A percentile compares a stretch with the other conserved stretches of the same genome.
These are phyloP conservation scores for Tiaroga cobitis DNA, from an alignment of 2,797 vertebrate genomes.

Conservation along the genomic window DNA sequence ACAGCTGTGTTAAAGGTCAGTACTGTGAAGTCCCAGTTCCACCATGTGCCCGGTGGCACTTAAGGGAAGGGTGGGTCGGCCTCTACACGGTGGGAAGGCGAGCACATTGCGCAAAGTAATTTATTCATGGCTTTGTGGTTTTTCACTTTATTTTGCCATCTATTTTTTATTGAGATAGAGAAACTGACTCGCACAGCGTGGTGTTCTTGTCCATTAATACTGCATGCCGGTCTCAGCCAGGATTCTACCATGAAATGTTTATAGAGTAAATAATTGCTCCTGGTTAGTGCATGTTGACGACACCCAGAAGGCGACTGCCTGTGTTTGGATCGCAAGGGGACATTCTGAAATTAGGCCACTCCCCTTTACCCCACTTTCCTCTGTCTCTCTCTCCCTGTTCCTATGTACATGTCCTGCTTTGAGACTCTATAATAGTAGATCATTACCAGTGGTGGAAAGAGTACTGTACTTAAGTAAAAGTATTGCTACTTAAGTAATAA, in stretches of 20 bases:
- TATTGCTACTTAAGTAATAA: too few species aligned
- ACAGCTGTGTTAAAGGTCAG: slow-evolving; percentile 49
- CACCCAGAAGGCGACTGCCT: slow-evolving; percentile 33
- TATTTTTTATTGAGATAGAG: slow-evolving; percentile 74
- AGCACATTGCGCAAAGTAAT: slow-evolving; percentile 67
- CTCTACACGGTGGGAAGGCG: slow-evolving; percentile 46
- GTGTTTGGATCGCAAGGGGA: slow-evolving; percentile 47
- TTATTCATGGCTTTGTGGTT: slow-evolving; percentile 76
- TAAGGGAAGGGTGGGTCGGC: slow-evolving; percentile 32
- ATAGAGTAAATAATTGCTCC: slow-evolving; percentile 60
- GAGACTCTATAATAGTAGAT: background rate
- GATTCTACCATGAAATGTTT: slow-evolving; percentile 64
- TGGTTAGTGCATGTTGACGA: slow-evolving; percentile 37
- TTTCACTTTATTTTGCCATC: slow-evolving; percentile 72
- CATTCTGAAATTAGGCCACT: slow-evolving; percentile 20
- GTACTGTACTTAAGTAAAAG: too few species aligned
- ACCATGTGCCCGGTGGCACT: slow-evolving; percentile 43
- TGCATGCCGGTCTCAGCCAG: slow-evolving; percentile 67
- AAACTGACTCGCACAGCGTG: slow-evolving; percentile 72
- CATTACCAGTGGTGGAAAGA: too few species aligned
- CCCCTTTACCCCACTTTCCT: slow-evolving; percentile 2
- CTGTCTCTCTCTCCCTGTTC: background rate
- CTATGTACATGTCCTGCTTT: background rate
- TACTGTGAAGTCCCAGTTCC: slow-evolving; percentile 22
- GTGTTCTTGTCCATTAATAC: slow-evolving; percentile 74